phyloP scores from a whole-genome alignment of 2,888 invertebrate species.

The Callosobruchus maculatus region DNA sequence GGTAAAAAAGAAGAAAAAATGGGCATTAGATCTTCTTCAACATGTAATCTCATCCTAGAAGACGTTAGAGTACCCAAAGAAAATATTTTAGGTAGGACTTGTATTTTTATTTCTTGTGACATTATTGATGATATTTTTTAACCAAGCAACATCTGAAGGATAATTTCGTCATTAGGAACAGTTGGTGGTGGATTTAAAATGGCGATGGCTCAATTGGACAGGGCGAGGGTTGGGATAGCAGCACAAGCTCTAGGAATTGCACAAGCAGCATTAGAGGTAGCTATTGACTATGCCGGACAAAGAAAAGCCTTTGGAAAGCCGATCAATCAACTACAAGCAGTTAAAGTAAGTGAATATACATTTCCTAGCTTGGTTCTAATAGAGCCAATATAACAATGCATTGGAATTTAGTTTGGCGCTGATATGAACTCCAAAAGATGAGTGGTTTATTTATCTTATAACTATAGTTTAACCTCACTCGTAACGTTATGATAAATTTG shows the following conservation, averaged over 20 bases:
- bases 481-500: too few species aligned
- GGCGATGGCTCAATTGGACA: constrained; percentile 69
- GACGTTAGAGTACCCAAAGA: constrained; percentile 61
- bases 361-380: too few species aligned
- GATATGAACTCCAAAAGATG: too few species aligned
- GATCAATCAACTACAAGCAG: constrained; percentile 63
- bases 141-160: too few species aligned
- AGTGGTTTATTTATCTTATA: too few species aligned
- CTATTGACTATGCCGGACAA: constrained; percentile 63
- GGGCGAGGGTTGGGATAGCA: constrained; percentile 71
- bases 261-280: constrained; percentile 70
- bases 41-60: constrained; percentile 65
- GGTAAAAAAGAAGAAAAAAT: constrained; percentile 70
- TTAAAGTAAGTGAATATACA: constrained; percentile 53
- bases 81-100: constrained; percentile 44
- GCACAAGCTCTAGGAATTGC: constrained; percentile 73
- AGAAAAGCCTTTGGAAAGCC: constrained; percentile 65
- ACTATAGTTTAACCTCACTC: too few species aligned
- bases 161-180: constrained; percentile 26
- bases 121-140: constrained; percentile 3
- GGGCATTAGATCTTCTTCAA: constrained; percentile 70
- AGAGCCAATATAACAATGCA: too few species aligned
- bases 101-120: constrained; percentile 24
- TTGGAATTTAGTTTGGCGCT: too few species aligned
- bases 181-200: constrained; percentile 68